Evolutionary conservation across 1,140 invertebrate species (phyloP), one percentile per base, ranked within the genome.

Genomic region (Geopemphigus sp.): DNA sequence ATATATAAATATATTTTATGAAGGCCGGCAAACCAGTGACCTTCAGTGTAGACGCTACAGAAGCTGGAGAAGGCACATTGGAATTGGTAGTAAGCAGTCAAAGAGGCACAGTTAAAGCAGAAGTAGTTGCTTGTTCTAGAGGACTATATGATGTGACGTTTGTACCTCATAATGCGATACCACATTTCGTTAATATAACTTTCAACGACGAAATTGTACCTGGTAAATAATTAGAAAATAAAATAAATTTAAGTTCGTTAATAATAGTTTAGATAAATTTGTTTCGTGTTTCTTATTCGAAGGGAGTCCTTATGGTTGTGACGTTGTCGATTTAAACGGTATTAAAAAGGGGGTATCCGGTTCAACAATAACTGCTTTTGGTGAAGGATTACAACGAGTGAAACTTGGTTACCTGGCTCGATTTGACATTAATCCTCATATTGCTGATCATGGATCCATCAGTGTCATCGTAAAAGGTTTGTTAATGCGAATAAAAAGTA

Each of bases 91-190:
- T 98, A 0, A 97, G 94, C 53, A 96, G 94, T 0, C 91, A 93
- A 56, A 93, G 94, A 64, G 93, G 93, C 80, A 94, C 93, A 4
- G 93, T 94, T 5, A 94, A 94, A 84, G 93, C 93, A 0, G 92
- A 94, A 86, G 94, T 95, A 5, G 93, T 95, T 8, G 95, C 95
- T 45, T 92, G 94, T 84, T 94, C 95, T 1, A 89, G 95, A 80
- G 95, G 95, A 6, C 87, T 97, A 0, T 99, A 98, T 86, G 96
- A 99, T 83, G 96, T 99, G 0, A 96, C 95, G 0, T 99, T 99
- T 86, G 91, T 97, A 24, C 97, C 97, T 0, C 92, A 94, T 84
- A 94, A 95, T 64, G 88, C 92, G 14, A 92, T 93, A 78, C 90
- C 94, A 8, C 97, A 99, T 87, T 96, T 92, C 84, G 94, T 98